These are phyloP conservation scores for Bradypodion pumilum DNA, from an alignment of 2,797 vertebrate genomes.

Conservation along the genomic window DNA sequence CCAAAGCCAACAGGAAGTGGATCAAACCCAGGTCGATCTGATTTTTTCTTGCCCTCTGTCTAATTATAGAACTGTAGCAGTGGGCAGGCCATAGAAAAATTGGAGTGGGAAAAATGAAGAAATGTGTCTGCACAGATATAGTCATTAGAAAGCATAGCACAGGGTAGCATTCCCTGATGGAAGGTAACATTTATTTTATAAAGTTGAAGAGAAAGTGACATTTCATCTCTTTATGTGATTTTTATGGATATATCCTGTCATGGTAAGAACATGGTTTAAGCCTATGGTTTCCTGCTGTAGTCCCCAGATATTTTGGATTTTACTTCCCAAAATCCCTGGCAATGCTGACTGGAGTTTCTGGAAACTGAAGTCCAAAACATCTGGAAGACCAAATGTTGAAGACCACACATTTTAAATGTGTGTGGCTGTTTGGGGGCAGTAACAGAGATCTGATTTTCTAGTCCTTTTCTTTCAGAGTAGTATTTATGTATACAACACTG, in stretches of 20 bases:
- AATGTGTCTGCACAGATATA: no score
- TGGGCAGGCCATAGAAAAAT: no score
- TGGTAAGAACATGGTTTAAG: background rate
- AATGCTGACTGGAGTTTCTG: background rate
- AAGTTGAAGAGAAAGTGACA: background rate
- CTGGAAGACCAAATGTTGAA: no score
- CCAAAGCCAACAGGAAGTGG: no score
- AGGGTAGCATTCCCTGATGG: no score
- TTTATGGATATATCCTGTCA: background rate
- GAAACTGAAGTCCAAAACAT: background rate
- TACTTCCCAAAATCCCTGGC: background rate
- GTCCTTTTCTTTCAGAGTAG: background rate
- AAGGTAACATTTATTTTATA: background rate
- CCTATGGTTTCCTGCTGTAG: no score
- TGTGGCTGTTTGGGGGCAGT: background rate
- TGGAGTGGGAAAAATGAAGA: no score
- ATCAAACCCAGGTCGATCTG: no score
- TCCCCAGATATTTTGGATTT: no score
- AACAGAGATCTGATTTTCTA: constrained; percentile 12
- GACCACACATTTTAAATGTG: background rate
- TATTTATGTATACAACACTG: constrained; percentile 28
- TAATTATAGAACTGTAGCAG: no score
- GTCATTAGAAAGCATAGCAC: no score
- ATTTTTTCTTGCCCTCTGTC: no score
- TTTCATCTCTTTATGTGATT: background rate